A percentile compares a stretch with the other conserved stretches of the same genome.
phyloP scores from a whole-genome alignment of 2,888 invertebrate species.

The Choristoneura rosaceana region DNA sequence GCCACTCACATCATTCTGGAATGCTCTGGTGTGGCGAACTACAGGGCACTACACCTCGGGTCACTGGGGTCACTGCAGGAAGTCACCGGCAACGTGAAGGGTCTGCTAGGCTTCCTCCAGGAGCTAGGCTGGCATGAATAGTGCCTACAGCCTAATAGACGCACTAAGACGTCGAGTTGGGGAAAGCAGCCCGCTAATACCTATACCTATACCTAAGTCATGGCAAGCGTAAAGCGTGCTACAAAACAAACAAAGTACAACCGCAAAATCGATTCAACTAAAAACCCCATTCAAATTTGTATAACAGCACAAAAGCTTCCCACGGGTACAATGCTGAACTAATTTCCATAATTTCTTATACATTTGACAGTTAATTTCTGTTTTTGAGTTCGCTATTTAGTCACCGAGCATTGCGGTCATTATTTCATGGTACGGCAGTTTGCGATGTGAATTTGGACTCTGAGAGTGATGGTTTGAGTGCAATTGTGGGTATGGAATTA shows the following conservation, averaged over 20 bases:
- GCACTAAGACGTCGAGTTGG: too few species aligned
- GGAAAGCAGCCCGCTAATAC: too few species aligned
- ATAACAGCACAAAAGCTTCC: constrained; percentile 24
- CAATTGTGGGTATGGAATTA: not conserved
- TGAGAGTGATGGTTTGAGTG: not conserved
- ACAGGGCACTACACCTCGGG: too few species aligned
- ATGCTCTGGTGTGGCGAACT: too few species aligned
- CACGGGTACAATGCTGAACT: constrained; percentile 25
- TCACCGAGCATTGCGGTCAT: constrained; percentile 31
- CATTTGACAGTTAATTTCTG: constrained; percentile 47
- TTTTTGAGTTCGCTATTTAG: constrained; percentile 45
- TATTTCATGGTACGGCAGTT: constrained; percentile 33
- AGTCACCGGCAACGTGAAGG: too few species aligned
- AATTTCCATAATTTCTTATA: constrained; percentile 42
- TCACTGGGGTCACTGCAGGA: too few species aligned
- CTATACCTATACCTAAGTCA: too few species aligned
- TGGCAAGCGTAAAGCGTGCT: not conserved
- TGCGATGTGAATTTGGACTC: not conserved
- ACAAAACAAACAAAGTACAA: not conserved
- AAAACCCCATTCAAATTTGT: constrained; percentile 5
- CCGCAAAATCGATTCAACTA: constrained; percentile 5
- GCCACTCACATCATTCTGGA: too few species aligned
- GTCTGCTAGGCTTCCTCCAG: too few species aligned
- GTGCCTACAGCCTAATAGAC: too few species aligned
- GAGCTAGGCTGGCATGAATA: too few species aligned